Evolutionary conservation across 2,113 vertebrate genomes (phyloP), one percentile per base, ranked within the genome.

Genomic region (Caloenas nicobarica): DNA sequence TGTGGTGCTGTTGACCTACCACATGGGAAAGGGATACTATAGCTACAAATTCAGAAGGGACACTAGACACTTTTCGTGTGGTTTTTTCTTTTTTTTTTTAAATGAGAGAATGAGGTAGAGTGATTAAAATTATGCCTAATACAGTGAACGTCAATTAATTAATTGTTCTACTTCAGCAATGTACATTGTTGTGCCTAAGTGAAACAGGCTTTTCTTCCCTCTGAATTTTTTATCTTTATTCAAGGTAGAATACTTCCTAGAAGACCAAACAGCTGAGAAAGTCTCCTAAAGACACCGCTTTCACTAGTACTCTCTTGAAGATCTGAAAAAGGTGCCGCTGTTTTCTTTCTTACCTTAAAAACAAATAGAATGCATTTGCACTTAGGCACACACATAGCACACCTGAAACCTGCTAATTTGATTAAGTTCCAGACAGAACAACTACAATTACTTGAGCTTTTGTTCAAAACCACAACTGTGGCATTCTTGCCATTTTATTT

Each of bases 91-190:
- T 66, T 89, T 81, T 86, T 96, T 96, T 97, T 87, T 54, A 97
- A 95, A 95, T 34, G 33, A 84, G 56, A 94, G 76, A 91, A 96
- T 64, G 72, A 95, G 48, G 34, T 88, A 70, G 91, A 88, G 33
- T 91, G 64, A 96, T 96, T 95, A 88, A 94, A 96, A 96, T 86
- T 90, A 57, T 78, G 58, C 89, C 70, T 80, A 74, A 94, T 62
- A 82, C 62, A 48, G 66, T 44, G 23, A 97, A 94, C 29, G 68
- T 1, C 6, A 65, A 48, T 23, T 79, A 66, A 73, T 77, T 68
- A 71, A 29, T 40, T 71, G 21, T 42, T 91, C 28, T 74, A 57
- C 17, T 60, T 19, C 42, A 80, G 13, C 15, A 88, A 54, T 10
- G 11, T 17, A 25, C 24, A 19, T 24, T 2, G 0, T 12, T 62